Evolutionary conservation across 2,797 vertebrate species (phyloP).

Genomic region (Masticophis lateralis): DNA sequence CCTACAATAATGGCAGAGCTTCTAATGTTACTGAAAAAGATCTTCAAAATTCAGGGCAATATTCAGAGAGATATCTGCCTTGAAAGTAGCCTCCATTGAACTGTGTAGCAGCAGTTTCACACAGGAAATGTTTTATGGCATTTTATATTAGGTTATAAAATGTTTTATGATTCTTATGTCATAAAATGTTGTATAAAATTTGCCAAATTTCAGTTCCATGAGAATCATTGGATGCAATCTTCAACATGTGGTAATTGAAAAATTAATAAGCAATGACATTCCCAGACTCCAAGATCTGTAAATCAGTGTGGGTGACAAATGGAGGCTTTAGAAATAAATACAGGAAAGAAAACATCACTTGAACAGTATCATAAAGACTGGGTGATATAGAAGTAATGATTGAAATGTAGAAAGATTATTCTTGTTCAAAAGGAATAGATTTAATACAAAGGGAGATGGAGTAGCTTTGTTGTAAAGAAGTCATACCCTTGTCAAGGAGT

Average conservation of each 20-base stretch:
- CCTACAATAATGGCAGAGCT: too few relatives aligned
- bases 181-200: too few relatives aligned
- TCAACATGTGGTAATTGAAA: background rate
- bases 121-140: too few relatives aligned
- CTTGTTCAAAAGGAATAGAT: background rate
- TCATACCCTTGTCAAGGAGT: background rate
- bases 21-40: too few relatives aligned
- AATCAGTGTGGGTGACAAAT: background rate
- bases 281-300: background rate
- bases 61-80: too few relatives aligned
- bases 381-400: background rate
- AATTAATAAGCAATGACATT: background rate
- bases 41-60: too few relatives aligned
- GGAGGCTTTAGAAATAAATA: background rate
- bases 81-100: too few relatives aligned
- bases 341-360: background rate
- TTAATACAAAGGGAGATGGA: background rate
- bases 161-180: too few relatives aligned
- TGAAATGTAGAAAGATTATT: background rate
- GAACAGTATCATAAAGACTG: background rate
- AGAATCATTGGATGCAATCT: background rate
- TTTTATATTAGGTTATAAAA: too few relatives aligned
- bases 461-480: background rate
- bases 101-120: too few relatives aligned
- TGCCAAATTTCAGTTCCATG: too few relatives aligned